These are phyloP conservation scores for Odontamblyopus lacepedii DNA, from an alignment of 2,797 vertebrate species.

Conservation along the genomic window DNA sequence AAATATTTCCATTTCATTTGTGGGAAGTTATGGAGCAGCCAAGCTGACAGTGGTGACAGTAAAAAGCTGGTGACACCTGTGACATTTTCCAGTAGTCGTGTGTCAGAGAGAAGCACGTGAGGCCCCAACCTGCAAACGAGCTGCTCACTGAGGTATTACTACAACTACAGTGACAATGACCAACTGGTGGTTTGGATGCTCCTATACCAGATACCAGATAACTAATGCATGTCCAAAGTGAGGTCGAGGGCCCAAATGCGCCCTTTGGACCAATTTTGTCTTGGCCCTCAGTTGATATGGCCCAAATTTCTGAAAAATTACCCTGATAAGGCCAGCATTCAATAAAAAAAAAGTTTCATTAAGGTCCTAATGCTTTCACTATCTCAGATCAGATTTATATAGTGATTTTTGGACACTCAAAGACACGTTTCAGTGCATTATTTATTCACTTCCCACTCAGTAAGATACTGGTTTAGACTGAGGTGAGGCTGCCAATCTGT, in stretches of 20 bases:
- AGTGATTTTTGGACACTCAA: too few species aligned
- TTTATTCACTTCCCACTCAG: too few species aligned
- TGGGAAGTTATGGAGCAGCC: constrained; percentile 68
- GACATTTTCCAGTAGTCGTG: constrained; percentile 75
- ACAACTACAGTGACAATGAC: constrained; percentile 6
- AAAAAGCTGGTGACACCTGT: constrained; percentile 71
- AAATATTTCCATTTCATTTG: constrained; percentile 73
- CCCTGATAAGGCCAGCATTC: too few species aligned
- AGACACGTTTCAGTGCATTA: too few species aligned
- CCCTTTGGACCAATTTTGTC: too few species aligned
- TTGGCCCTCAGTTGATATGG: too few species aligned
- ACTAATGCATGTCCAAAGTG: background rate
- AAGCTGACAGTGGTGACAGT: constrained; percentile 72
- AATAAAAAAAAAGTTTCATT: too few species aligned
- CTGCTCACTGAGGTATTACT: constrained; percentile 25
- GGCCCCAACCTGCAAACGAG: constrained; percentile 49
- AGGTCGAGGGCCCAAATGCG: too few species aligned
- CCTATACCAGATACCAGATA: background rate
- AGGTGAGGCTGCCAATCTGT: too few species aligned
- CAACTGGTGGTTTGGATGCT: background rate
- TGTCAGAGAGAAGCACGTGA: constrained; percentile 70
- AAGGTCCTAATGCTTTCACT: background rate
- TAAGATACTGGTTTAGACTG: too few species aligned
- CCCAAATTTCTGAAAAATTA: too few species aligned
- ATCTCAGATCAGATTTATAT: background rate